Evolutionary conservation across 2,888 invertebrate species (phyloP), one percentile per base, ranked within the genome.

Genomic region (Eristalinus aeneus): DNA sequence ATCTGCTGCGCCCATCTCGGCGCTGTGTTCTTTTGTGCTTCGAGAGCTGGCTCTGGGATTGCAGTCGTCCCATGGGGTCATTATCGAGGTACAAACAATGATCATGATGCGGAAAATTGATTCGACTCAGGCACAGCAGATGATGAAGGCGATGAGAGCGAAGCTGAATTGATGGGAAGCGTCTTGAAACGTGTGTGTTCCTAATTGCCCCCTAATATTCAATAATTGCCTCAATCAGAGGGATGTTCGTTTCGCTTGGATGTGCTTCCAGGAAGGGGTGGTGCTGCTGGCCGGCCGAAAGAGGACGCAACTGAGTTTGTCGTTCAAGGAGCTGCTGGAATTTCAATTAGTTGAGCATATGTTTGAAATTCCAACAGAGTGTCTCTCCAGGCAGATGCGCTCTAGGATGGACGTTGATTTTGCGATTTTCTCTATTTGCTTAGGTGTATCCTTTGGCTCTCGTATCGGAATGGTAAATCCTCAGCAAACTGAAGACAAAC

Each of bases 121-220:
- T 86, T 81, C 69, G 69, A 81, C 65, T 64, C 81, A 69, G 69
- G 32, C 77, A 77, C 64, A 74, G 1, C 32, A 23, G 53, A 11
- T 16, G 64, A 12, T 27, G 60, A 60, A n/a, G 58, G 27, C 9
- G 36, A 22, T 64, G 54, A 31, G 63, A 27, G 23, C 12, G 11
- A 46, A 61, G 61, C 20, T 46, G 32, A 64, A 46, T n/a, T 22
- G 16, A 9, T 20, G 54, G 46, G 65, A 63, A 10, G 23, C n/a
- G 27, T 60, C 58, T 58, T 34, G 22, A 61, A 58, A 46, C 72
- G 73, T 85, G 80, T 77, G 72, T 85, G 81, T 74, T 86, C 85
- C 81, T 86, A 81, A 81, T 86, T 81, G 81, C 85, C 81, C 85
- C 73, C 81, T 86, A 81, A 86, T 86, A 86, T 86, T 74, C 77